Evolutionary conservation across 1,140 invertebrate species (phyloP), one percentile per base, ranked within the genome.

Genomic region (Bombus difficillimus): DNA sequence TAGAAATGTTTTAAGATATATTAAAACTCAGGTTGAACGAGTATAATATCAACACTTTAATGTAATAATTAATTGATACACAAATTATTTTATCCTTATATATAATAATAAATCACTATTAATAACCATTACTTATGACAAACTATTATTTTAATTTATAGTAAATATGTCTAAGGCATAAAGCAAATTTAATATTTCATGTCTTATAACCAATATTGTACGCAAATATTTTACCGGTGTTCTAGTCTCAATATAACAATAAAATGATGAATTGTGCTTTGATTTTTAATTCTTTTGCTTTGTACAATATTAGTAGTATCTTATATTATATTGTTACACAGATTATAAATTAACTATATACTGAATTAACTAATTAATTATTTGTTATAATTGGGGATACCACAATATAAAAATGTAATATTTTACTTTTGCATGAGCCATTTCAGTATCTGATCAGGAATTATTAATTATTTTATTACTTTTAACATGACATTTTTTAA

Each of bases 31-130:
- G 47, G 71, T 86, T 89, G 91, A 94, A 94, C 93, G 91, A 92
- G 87, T 93, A 93, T 92, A 94, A 94, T 94, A 90, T 93, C 93
- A 94, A 94, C 93, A 94, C 93, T 94, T 94, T 94, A 94, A 94
- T 94, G 91, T 93, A 94, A 91, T 90, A 93, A 94, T 94, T 90
- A 94, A 92, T 89, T 93, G 91, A 92, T 94, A 94, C 92, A 94
- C 91, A 93, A 94, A 87, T 93, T 91, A 87, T 93, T 80, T 93
- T 88, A 88, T 92, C 91, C 91, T 92, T 92, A 92, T 93, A 91
- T 92, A 73, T 94, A 93, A 77, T 94, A 93, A 91, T 93, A 94
- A 93, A 94, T 91, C 93, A 92, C 92, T 94, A 94, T 92, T 92
- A 92, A 89, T 91, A 92, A 93, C 77, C 86, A 91, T 91, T 92